Evolutionary conservation across 1,140 invertebrate genomes (phyloP).

Genomic region (Piezodorus guildinii): DNA sequence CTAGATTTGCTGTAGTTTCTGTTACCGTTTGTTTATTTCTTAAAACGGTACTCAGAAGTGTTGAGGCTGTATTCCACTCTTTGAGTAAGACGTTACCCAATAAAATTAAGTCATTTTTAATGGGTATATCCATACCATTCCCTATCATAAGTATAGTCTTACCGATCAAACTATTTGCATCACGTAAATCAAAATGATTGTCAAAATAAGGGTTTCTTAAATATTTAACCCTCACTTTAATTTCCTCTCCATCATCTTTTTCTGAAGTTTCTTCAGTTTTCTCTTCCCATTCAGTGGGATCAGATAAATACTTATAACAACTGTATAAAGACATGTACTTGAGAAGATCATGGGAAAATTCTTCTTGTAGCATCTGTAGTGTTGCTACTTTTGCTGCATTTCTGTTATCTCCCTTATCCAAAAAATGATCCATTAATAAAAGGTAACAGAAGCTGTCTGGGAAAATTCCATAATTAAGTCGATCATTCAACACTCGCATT

Average conservation of each 20-base stretch:
- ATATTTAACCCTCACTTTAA: slow-evolving; percentile 65
- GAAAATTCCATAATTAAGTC: slow-evolving; percentile 81
- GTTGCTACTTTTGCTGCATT: slow-evolving; percentile 64
- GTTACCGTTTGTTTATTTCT: slow-evolving; percentile 33
- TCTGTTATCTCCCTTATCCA: slow-evolving; percentile 53
- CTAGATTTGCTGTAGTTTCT: slow-evolving; percentile 36
- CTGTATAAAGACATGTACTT: slow-evolving; percentile 58
- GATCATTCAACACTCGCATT: slow-evolving; percentile 59
- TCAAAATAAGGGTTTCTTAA: slow-evolving; percentile 72
- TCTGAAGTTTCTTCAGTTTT: slow-evolving; percentile 31
- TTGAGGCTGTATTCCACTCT: slow-evolving; percentile 48
- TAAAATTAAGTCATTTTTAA: slow-evolving; percentile 52
- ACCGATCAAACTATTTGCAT: slow-evolving; percentile 54
- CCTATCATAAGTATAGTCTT: slow-evolving; percentile 62
- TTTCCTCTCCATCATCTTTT: slow-evolving; percentile 43
- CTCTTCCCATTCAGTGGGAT: slow-evolving; percentile 41
- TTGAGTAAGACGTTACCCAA: slow-evolving; percentile 54
- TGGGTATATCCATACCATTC: slow-evolving; percentile 37
- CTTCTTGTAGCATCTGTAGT: slow-evolving; percentile 82
- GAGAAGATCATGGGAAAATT: slow-evolving; percentile 57
- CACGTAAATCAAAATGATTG: slow-evolving; percentile 72
- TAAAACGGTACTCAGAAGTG: slow-evolving; percentile 34
- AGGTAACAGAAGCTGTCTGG: slow-evolving; percentile 67
- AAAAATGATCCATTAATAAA: slow-evolving; percentile 67
- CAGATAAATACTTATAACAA: slow-evolving; percentile 59